These are phyloP conservation scores for Pavo muticus DNA, from an alignment of 2,113 vertebrate genomes.

Conservation along the genomic window DNA sequence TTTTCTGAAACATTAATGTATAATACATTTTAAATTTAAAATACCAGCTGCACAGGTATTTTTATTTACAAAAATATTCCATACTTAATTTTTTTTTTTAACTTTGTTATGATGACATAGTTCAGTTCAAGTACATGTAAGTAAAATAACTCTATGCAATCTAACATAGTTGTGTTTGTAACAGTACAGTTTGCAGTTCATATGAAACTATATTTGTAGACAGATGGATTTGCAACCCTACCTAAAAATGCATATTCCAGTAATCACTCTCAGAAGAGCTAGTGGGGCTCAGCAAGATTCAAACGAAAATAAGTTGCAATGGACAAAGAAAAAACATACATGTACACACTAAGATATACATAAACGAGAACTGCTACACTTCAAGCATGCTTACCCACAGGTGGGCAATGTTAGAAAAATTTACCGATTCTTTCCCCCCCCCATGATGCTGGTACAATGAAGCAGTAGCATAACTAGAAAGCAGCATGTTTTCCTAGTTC, in stretches of 20 bases:
- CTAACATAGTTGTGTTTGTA: constrained; percentile 77
- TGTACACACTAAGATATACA: constrained; percentile 67
- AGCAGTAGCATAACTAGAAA: constrained; percentile 74
- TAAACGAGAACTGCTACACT: constrained; percentile 63
- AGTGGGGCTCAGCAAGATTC: constrained; percentile 76
- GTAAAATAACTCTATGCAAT: constrained; percentile 81
- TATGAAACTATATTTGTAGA: constrained; percentile 79
- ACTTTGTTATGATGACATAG: constrained; percentile 78
- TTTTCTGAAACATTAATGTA: constrained; percentile 82
- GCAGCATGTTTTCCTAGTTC: constrained; percentile 73
- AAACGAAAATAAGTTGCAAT: constrained; percentile 60
- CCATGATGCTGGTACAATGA: constrained; percentile 73
- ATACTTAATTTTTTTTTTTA: constrained; percentile 78
- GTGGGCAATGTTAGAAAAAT: constrained; percentile 66
- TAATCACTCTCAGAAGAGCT: constrained; percentile 77
- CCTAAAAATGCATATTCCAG: constrained; percentile 80
- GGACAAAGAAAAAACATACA: constrained; percentile 65
- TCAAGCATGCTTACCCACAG: constrained; percentile 74
- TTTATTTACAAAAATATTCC: constrained; percentile 88
- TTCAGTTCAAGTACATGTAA: constrained; percentile 81
- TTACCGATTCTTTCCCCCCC: constrained; percentile 8
- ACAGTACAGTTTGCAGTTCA: constrained; percentile 73
- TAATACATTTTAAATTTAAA: constrained; percentile 83
- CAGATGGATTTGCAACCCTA: constrained; percentile 72
- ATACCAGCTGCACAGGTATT: constrained; percentile 83